A percentile compares a stretch with the other conserved stretches of the same genome.
phyloP scores from a whole-genome alignment of 2,797 vertebrate species.

The Synanceia verrucosa region DNA sequence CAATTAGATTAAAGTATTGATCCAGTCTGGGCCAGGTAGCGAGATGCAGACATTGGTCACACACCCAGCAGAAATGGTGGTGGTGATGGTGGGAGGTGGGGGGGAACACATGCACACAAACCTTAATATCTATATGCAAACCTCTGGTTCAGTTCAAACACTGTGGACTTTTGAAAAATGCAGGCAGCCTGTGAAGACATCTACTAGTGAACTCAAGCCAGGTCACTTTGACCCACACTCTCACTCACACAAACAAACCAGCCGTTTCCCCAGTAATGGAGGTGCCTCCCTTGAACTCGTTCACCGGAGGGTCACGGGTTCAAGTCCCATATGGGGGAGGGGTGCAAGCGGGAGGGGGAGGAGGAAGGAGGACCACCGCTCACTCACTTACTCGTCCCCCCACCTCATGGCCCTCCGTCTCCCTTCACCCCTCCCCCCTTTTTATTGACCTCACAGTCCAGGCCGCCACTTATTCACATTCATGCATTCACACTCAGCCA shows the following conservation, averaged over 20 bases:
- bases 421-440: conserved; percentile 36
- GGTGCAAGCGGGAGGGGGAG: conserved; percentile 26
- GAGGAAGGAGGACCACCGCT: conserved; percentile 31
- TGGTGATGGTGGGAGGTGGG: conserved; percentile 27
- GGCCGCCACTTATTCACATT: conserved; percentile 25
- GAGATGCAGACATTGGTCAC: conserved; percentile 65
- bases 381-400: conserved; percentile 15
- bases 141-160: background rate
- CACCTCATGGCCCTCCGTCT: conserved; percentile 29
- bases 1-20: conserved; percentile 83
- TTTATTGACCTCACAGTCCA: conserved; percentile 38
- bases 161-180: background rate
- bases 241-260: background rate
- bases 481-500: conserved; percentile 14
- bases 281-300: conserved; percentile 79
- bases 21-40: conserved; percentile 81
- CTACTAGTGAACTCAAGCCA: background rate
- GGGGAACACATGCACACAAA: background rate
- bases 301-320: conserved; percentile 82
- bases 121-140: background rate
- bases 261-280: conserved; percentile 57
- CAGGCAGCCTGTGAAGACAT: background rate
- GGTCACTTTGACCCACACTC: conserved; percentile 2
- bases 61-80: conserved; percentile 55
- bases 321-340: conserved; percentile 81